Base-by-base conservation (phyloP, 1,140 invertebrate species). In the Caenorhabditis tropicalis region DNA sequence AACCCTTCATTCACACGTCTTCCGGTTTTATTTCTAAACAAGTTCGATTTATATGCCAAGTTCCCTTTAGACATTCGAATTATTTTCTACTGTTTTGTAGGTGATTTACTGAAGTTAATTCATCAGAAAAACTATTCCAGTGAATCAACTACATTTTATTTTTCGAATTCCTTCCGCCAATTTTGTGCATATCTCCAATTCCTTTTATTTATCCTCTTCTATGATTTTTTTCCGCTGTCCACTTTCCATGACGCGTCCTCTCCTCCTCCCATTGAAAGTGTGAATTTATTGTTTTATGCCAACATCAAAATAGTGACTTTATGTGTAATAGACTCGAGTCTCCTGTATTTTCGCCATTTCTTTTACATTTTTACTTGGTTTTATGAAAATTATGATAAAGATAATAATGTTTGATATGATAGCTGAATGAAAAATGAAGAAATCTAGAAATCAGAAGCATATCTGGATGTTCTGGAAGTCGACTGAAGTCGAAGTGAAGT, bases 191-290 rank as follows among this genome's bases (percentile, higher is more conserved):
- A 74, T 74, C 65, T 46, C 65, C 24, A 43, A 27, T 27, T 27
- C 24, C 10, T 43, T 43, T 21, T 12, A 36, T 16, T 16, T 65
- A 15, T 33, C 36, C 12, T 24, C 27, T 46, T 46, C 33, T n/a
- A 15, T 74, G 6, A 1, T 74, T 43, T 74, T 58, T 74, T 43
- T 74, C 36, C 27, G 65, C 58, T 46, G 65, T 74, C 65, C 65
- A 74, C 65, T 74, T 74, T 74, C 65, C 65, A 74, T 74, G 65
- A 74, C 65, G 65, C 65, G 65, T 74, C 65, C 19, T 36, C n/a
- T 33, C 43, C 27, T 33, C n/a, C 21, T 15, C 12, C 6, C 65
- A 46, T 74, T 46, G 65, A 74, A 74, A 74, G 65, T 74, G 65
- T 43, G 65, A 43, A 24, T 24, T 46, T n/a, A 43, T 46, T 74